Evolutionary conservation across 2,113 vertebrate species (phyloP).

Genomic region (Catagonus wagneri): DNA sequence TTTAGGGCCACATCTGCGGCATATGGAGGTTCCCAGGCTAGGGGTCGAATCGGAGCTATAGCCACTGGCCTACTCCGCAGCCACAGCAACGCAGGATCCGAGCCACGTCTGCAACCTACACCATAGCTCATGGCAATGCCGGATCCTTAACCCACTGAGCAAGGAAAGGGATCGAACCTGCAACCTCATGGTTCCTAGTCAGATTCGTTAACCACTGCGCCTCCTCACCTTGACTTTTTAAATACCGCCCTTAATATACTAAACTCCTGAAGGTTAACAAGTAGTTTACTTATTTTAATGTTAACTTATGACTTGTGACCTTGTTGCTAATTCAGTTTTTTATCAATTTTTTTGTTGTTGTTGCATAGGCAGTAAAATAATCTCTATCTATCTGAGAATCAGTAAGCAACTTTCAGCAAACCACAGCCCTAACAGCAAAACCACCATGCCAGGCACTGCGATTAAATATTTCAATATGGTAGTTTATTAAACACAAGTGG

Average conservation of each 20-base stretch:
- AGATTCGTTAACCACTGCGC: too few relatives aligned
- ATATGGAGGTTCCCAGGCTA: too few relatives aligned
- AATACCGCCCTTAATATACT: background rate
- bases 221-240: background rate
- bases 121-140: too few relatives aligned
- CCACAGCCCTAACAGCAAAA: background rate
- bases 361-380: background rate
- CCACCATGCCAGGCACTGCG: background rate
- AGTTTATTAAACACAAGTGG: background rate
- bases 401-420: slow-evolving; percentile 18
- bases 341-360: background rate
- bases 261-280: slow-evolving; percentile 16
- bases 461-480: background rate
- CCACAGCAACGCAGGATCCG: too few relatives aligned
- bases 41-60: too few relatives aligned
- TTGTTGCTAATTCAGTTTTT: background rate
- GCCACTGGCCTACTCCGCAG: too few relatives aligned
- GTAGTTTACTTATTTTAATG: background rate
- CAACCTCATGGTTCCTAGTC: too few relatives aligned
- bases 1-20: too few relatives aligned
- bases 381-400: slow-evolving; percentile 15
- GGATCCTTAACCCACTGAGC: too few relatives aligned
- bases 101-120: too few relatives aligned
- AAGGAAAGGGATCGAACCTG: too few relatives aligned
- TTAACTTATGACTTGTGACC: slow-evolving; percentile 8